phyloP scores from a whole-genome alignment of 2,113 vertebrate genomes.

The Sus scrofa region DNA sequence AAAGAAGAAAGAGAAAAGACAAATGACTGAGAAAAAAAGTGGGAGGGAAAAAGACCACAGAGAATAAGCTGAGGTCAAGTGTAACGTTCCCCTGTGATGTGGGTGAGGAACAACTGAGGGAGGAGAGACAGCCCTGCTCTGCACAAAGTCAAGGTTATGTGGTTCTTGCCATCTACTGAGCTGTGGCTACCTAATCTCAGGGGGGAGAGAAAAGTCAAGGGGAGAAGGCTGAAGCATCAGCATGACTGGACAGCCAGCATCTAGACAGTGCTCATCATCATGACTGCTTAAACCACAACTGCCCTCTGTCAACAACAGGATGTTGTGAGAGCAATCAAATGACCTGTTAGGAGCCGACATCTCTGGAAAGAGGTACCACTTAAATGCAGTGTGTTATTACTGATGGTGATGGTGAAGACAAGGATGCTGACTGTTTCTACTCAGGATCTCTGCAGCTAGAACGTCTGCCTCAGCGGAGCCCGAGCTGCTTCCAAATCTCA shows the following conservation, averaged over 20 bases:
- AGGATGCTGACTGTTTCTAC: not conserved
- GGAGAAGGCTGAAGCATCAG: not conserved
- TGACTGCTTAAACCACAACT: not conserved
- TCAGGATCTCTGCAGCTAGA: not conserved
- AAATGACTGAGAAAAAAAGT: not conserved
- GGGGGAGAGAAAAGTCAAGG: not conserved
- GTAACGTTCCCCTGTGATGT: not conserved
- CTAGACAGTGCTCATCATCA: not conserved
- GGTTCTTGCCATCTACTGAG: not conserved
- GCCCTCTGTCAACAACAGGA: constrained; percentile 39
- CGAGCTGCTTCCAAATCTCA: not conserved
- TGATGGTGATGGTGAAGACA: not conserved
- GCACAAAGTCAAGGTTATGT: not conserved
- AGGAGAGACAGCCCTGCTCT: not conserved
- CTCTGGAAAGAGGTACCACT: not conserved
- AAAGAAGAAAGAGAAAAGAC: not conserved
- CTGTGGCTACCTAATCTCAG: not conserved
- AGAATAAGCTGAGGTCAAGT: not conserved
- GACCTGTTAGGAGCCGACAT: not conserved
- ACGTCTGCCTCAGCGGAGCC: not conserved
- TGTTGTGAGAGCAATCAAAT: constrained; percentile 12
- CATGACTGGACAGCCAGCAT: not conserved
- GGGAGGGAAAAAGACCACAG: not conserved
- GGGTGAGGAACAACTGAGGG: fast-evolving
- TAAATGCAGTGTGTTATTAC: not conserved